These are phyloP conservation scores for Cochlearius cochlearius DNA, from an alignment of 2,113 vertebrate genomes.

Conservation along the genomic window DNA sequence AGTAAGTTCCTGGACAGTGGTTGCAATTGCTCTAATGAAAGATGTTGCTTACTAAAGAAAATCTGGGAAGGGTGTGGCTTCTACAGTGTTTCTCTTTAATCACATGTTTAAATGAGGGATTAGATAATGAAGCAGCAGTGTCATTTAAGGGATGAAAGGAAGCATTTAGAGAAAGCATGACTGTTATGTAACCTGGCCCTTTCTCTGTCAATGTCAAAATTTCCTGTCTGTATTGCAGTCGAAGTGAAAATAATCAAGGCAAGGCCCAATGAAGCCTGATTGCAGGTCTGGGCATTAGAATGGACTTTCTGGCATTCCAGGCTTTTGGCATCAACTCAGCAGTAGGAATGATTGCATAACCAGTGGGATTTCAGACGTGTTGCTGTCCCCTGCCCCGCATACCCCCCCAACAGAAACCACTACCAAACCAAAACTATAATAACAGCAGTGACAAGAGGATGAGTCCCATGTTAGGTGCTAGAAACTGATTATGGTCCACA, in stretches of 20 bases:
- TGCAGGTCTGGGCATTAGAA: not conserved
- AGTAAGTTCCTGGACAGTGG: not conserved
- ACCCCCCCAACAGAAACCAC: not conserved
- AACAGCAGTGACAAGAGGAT: not conserved
- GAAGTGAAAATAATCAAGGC: not conserved
- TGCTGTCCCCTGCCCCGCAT: not conserved
- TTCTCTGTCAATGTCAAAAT: not conserved
- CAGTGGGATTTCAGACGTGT: not conserved
- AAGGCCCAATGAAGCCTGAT: not conserved
- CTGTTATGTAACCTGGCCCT: not conserved
- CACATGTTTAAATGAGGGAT: not conserved
- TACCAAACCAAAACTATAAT: not conserved
- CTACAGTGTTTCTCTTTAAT: not conserved
- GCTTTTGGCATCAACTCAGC: not conserved
- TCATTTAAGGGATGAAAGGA: not conserved
- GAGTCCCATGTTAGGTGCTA: not conserved
- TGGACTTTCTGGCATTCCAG: not conserved
- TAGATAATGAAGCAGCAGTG: slow-evolving; percentile 4
- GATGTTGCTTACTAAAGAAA: not conserved
- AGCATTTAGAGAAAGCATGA: not conserved
- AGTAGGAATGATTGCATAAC: not conserved
- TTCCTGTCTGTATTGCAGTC: not conserved
- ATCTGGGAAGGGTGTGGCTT: not conserved
- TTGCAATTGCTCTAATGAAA: not conserved
- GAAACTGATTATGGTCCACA: not conserved